Conservation (phyloP, 1,140 invertebrate genomes). For the Rhagoletis pomonella region DNA sequence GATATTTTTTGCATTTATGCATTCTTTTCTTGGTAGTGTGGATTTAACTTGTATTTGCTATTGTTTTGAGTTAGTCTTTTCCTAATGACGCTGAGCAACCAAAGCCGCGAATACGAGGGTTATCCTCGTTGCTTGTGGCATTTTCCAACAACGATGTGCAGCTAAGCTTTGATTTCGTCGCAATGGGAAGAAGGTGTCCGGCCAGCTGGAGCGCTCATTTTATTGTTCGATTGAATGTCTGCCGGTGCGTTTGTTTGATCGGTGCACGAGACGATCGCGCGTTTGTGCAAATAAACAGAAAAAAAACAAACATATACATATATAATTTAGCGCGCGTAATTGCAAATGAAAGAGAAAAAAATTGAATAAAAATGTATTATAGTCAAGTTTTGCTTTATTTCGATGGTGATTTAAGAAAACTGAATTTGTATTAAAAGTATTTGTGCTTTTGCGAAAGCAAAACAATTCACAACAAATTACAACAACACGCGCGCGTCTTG, state of each 20-base stretch:
- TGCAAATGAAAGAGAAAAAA: not conserved
- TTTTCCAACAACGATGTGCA: constrained; percentile 21
- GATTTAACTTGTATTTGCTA: not conserved
- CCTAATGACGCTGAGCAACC: not conserved
- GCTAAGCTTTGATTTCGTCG: constrained; percentile 13
- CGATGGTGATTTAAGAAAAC: no score
- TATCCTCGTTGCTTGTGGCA: constrained; percentile 11
- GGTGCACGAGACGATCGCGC: constrained; percentile 29
- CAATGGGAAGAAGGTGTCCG: not conserved
- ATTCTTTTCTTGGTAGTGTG: not conserved
- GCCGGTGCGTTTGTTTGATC: constrained; percentile 46
- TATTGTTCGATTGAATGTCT: constrained; percentile 33
- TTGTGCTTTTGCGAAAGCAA: no score
- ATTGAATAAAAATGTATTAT: not conserved
- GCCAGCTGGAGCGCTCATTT: constrained; percentile 10
- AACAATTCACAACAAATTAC: not conserved
- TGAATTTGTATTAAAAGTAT: no score
- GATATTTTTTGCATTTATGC: not conserved
- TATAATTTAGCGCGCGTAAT: not conserved
- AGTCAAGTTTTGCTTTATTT: not conserved
- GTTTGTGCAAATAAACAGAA: constrained; percentile 37
- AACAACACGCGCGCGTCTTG: not conserved
- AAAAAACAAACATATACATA: not conserved
- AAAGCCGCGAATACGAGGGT: not conserved
- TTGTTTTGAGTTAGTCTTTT: constrained; percentile 30